Conservation (phyloP, 2,888 invertebrate genomes). For the Noctua fimbriata region DNA sequence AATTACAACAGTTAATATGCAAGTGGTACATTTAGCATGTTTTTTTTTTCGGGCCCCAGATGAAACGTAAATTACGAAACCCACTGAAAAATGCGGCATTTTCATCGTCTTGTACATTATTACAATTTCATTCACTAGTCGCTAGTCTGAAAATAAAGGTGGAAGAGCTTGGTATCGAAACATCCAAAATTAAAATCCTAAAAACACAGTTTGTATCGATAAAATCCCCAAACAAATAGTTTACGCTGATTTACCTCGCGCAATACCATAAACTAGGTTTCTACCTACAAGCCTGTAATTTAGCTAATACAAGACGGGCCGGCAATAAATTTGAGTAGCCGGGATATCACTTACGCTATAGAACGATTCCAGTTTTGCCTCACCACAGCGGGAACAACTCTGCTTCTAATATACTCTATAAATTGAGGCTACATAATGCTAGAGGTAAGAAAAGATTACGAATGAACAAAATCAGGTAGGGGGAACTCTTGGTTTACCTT, state of each 20-base stretch:
- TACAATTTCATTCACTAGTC: slow-evolving; percentile 48
- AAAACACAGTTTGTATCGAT: slow-evolving; percentile 40
- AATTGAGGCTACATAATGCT: slow-evolving; percentile 34
- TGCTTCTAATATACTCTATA: slow-evolving; percentile 44
- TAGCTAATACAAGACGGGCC: slow-evolving; percentile 41
- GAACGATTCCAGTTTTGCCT: slow-evolving; percentile 54
- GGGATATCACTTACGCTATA: slow-evolving; percentile 42
- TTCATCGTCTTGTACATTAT: slow-evolving; percentile 29
- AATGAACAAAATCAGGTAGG: slow-evolving; percentile 1
- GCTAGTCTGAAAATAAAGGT: slow-evolving; percentile 47
- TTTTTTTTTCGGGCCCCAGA: neutral
- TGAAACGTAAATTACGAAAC: slow-evolving; percentile 27
- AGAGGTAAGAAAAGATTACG: slow-evolving; percentile 20
- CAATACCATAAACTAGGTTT: slow-evolving; percentile 50
- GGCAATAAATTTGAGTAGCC: slow-evolving; percentile 48
- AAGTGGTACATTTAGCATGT: slow-evolving; percentile 25
- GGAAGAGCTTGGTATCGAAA: slow-evolving; percentile 21
- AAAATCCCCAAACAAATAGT: slow-evolving; percentile 55
- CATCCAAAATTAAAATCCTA: slow-evolving; percentile 33
- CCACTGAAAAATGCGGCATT: slow-evolving; percentile 3
- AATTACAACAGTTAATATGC: slow-evolving; percentile 34
- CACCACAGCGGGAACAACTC: slow-evolving; percentile 30
- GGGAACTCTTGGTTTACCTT: slow-evolving; percentile 16
- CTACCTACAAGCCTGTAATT: slow-evolving; percentile 47
- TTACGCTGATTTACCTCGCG: slow-evolving; percentile 45